phyloP scores from a whole-genome alignment of 2,113 vertebrate genomes.

The Sturnira hondurensis region DNA sequence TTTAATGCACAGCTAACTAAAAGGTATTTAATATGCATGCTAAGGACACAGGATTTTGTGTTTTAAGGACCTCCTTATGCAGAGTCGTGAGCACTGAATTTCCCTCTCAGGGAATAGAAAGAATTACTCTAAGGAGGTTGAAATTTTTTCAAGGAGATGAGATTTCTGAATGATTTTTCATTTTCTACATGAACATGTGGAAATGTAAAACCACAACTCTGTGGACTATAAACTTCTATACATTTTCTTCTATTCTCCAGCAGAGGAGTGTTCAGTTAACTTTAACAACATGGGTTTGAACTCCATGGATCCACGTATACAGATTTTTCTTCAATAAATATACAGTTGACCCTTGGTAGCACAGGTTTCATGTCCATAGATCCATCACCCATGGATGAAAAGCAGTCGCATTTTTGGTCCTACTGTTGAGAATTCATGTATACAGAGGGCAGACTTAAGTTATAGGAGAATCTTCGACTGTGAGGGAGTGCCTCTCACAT shows the following conservation, averaged over 20 bases:
- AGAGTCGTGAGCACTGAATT: neutral
- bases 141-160: neutral
- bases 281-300: neutral
- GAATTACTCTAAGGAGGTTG: neutral
- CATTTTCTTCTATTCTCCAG: neutral
- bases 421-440: neutral
- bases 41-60: neutral
- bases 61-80: neutral
- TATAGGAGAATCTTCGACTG: neutral
- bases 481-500: neutral
- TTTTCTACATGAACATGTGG: neutral
- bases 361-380: neutral
- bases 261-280: neutral
- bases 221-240: neutral
- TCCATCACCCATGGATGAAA: neutral
- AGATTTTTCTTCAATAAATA: neutral
- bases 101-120: neutral
- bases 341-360: neutral
- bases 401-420: too few species aligned
- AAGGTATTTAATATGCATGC: neutral
- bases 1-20: neutral
- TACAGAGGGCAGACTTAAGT: neutral
- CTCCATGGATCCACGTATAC: neutral
- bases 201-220: constrained; percentile 4
- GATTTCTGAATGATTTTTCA: constrained; percentile 3